Evolutionary conservation across 2,797 vertebrate genomes (phyloP), one percentile per base, ranked within the genome.

Genomic region (Lemur catta): DNA sequence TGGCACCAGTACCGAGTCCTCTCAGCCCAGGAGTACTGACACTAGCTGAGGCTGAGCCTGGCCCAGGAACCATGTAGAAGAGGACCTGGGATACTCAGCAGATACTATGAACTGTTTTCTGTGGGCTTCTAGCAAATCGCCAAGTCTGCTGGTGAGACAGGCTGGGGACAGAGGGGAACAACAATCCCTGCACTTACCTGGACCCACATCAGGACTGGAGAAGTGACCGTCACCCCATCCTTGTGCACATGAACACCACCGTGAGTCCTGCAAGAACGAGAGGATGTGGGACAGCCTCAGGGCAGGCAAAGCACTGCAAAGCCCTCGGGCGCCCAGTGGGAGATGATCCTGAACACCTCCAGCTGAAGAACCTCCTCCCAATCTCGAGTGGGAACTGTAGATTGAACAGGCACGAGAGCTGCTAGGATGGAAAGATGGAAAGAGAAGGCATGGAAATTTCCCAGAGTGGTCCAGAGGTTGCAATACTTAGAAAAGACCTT

Each of bases 201-300:
- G 91, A 99, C 98, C 99, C 99, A 99, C 99, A 99, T 99, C 59
- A 99, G 98, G 30, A 99, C 99, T 0, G 99, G 99, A 91, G 99
- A 99, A 67, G 99, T 99, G 94, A 99, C 99, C 0, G 99, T 99
- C 97, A 99, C 98, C 52, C 98, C 97, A 79, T 99, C 99, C 74
- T 96, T 43, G 0, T 99, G 99, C 50, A 99, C 92, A 14, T 99
- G 99, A 75, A 99, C 99, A 26, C 99, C 99, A 6, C 99, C 99
- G 96, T 98, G 99, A 87, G 99, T 99, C 98, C 99, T 99, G 96
- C 4, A 63, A 97, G 93, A 98, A 97, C 22, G 61, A 79, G 38
- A 71, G 52, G 52, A 41, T 8, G 15, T n/a, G 28, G 61, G 43
- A 30, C 24, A 48, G 69, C 28, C 67, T 55, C 7, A 6, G 67